phyloP scores from a whole-genome alignment of 2,888 invertebrate genomes.

The Ditylenchus weischeri region DNA sequence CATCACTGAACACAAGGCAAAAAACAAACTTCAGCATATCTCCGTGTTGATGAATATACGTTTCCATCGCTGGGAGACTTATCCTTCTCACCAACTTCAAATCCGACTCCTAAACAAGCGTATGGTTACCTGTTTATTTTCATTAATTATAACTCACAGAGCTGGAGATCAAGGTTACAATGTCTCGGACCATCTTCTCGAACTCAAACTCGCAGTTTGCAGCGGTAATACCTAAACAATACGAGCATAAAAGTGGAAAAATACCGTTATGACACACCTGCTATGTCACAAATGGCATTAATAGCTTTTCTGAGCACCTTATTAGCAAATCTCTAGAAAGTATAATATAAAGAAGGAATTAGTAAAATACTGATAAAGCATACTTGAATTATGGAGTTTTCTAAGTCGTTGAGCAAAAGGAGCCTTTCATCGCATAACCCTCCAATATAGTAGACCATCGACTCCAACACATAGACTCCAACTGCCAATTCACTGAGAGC shows the following conservation, averaged over 20 bases:
- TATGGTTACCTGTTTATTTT: too few species aligned
- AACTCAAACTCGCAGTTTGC: constrained; percentile 38
- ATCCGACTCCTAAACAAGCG: constrained; percentile 31
- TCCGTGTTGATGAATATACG: constrained; percentile 30
- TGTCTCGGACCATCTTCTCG: constrained; percentile 48
- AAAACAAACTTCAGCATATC: constrained; percentile 7
- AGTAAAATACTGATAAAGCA: not conserved
- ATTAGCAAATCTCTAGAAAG: constrained; percentile 35
- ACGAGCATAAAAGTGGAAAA: not conserved
- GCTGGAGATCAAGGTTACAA: constrained; percentile 46
- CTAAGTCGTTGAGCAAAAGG: constrained; percentile 49
- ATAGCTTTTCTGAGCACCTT: constrained; percentile 34
- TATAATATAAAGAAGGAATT: not conserved
- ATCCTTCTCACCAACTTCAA: constrained; percentile 33
- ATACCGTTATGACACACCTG: constrained; percentile 26
- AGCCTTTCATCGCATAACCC: constrained; percentile 53
- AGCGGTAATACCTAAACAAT: constrained; percentile 25
- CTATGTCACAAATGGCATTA: constrained; percentile 39
- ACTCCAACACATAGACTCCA: constrained; percentile 48
- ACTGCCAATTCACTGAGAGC: constrained; percentile 37
- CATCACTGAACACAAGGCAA: too few species aligned
- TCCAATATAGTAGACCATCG: constrained; percentile 53
- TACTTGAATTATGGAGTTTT: constrained; percentile 49
- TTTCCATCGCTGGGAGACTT: constrained; percentile 34
- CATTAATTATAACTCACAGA: constrained; percentile 1